Evolutionary conservation across 2,113 vertebrate species (phyloP), one percentile per base, ranked within the genome.

Genomic region (Alectura lathami): DNA sequence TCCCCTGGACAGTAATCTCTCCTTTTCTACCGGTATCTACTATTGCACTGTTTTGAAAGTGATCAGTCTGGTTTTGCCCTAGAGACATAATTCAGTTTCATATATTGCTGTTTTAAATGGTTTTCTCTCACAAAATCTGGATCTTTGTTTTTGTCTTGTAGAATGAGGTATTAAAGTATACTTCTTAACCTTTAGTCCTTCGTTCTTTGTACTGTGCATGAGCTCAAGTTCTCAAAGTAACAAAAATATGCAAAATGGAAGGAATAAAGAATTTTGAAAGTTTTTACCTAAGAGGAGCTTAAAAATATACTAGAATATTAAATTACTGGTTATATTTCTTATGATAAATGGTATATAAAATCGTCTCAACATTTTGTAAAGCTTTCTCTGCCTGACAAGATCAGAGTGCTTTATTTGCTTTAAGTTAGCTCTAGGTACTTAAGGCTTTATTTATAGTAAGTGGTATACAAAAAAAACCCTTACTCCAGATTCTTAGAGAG

Each of bases 401-500:
- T 6, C 17, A 21, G 10, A 57, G 21, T 43, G 32, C 24, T 59
- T 91, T 51, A 48, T 36, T 62, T 77, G 11, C 13, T 69, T 72
- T 83, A 36, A 80, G 43, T 57, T 73, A 66, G 4, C 16, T 86
- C 27, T 40, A 40, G 16, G 6, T 70, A 32, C 57, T 81, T 62
- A 43, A 77, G 54, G 3, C 11, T 62, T 56, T 47, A 20, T 67
- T 83, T 69, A 36, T 42, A 12, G 63, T 20, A 51, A 64, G 76
- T 13, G 3, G 38, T 56, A 38, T 20, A 3, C 1, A 8, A 8
- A 3, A 30, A 21, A 21, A 3, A 62, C 14, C 45, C 18, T n/a
- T 17, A 63, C 62, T 72, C 32, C 6, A 36, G 6, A 36, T 11
- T 72, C 81, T 54, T 64, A 38, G 22, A 34, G 53, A 23, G 11